A percentile compares a stretch with the other conserved stretches of the same genome.
phyloP scores from a whole-genome alignment of 2,888 invertebrate species.

The Crocallis elinguaria region DNA sequence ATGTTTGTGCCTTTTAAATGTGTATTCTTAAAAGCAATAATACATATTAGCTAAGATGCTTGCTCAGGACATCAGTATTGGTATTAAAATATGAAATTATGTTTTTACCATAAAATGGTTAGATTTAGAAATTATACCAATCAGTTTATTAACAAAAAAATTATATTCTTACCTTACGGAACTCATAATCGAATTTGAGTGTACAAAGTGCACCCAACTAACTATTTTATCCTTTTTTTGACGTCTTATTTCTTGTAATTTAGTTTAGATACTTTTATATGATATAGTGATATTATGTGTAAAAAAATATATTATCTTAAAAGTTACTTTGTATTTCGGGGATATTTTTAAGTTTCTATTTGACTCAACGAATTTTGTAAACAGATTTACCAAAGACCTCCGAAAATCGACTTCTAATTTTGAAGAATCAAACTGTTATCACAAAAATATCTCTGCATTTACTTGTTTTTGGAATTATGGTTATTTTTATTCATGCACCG shows the following conservation, averaged over 20 bases:
- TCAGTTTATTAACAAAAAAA: not conserved
- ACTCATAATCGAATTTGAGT: constrained; percentile 44
- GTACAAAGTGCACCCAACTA: constrained; percentile 46
- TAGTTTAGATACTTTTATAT: constrained; percentile 58
- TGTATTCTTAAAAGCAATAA: not conserved
- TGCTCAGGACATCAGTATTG: not conserved
- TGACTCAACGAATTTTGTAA: constrained; percentile 35
- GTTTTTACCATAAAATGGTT: constrained; percentile 32
- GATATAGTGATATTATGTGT: constrained; percentile 75
- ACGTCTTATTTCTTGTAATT: constrained; percentile 40
- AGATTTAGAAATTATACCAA: constrained; percentile 10
- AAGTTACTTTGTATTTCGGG: constrained; percentile 46
- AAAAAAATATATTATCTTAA: constrained; percentile 51
- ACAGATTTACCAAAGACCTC: constrained; percentile 55
- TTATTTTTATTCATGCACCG: constrained; percentile 28
- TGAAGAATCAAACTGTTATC: constrained; percentile 4
- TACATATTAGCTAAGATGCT: not conserved
- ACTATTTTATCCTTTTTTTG: constrained; percentile 24
- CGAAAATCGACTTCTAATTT: constrained; percentile 30
- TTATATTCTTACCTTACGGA: constrained; percentile 51
- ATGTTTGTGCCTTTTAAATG: not conserved
- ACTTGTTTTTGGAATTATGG: constrained; percentile 15
- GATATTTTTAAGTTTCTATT: constrained; percentile 38
- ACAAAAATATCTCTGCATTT: constrained; percentile 17
- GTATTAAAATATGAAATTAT: constrained; percentile 5